Base-by-base conservation (phyloP, 2,888 invertebrate species). In the Sesia apiformis region DNA sequence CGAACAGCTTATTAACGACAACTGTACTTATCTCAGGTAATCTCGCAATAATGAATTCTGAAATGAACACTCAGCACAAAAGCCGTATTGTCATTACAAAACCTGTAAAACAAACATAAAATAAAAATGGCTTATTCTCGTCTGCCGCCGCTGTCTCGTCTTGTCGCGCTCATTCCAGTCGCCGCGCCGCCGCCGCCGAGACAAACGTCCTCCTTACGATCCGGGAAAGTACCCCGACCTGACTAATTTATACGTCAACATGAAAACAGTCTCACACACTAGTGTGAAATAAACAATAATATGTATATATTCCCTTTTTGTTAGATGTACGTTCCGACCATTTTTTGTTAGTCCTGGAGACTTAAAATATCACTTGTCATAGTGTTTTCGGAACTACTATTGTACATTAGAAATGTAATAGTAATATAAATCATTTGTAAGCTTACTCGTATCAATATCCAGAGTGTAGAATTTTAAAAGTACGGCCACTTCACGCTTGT, bases 41-140 rank as follows among this genome's bases (percentile, higher is more conserved):
- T 76, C 72, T 75, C 69, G 77, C 70, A 64, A 72, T 81, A 78
- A 83, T 79, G 72, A 78, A 79, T 70, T 67, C 65, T 70, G 71
- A 77, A 76, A 78, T 73, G 74, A 77, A 66, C 73, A 72, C 67
- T 75, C 71, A 59, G 73, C 72, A 74, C 75, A 80, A 82, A 77
- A 75, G 78, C 71, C 65, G 71, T 74, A 76, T 76, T 76, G 72
- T 75, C 69, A 69, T 69, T 65, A 57, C 58, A 59, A 66, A 71
- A 23, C 64, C 67, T 62, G 69, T 74, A 71, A 75, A 76, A 76
- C 74, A 76, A 75, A 77, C 74, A 77, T 76, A 78, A 76, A 76
- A 72, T 72, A 76, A 73, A 74, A 81, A 80, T 78, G 75, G 70
- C 74, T 79, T 76, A 72, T 70, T 77, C 66, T 57, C 60, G 63